These are phyloP conservation scores for Galerucella nymphaeae DNA, from an alignment of 2,888 invertebrate genomes.

Conservation along the genomic window DNA sequence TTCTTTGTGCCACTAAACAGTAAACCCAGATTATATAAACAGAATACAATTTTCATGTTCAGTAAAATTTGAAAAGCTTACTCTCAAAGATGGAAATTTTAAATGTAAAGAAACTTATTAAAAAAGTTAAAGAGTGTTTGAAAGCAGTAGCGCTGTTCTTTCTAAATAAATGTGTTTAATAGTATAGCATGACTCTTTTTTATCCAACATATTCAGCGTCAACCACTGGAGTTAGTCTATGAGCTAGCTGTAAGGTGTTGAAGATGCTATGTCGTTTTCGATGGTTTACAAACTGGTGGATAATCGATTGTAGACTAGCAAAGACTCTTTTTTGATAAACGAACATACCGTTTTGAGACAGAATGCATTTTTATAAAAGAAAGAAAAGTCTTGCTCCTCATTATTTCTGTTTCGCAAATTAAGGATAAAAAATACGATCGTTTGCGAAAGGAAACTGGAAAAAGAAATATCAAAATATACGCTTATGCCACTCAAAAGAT, in stretches of 20 bases:
- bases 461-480: conserved; percentile 21
- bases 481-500: conserved; percentile 9
- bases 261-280: too few relatives aligned
- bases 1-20: conserved; percentile 5
- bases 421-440: not conserved
- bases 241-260: too few relatives aligned
- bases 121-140: not conserved
- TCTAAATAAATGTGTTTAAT: not conserved
- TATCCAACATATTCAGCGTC: too few relatives aligned
- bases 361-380: too few relatives aligned
- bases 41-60: not conserved
- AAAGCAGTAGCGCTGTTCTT: not conserved
- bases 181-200: too few relatives aligned
- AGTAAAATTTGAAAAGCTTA: not conserved
- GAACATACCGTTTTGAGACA: too few relatives aligned
- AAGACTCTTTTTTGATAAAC: too few relatives aligned
- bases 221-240: too few relatives aligned
- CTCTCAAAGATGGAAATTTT: not conserved
- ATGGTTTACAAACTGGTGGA: too few relatives aligned
- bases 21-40: not conserved
- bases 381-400: not conserved
- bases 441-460: not conserved
- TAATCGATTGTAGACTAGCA: too few relatives aligned
- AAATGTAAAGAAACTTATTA: not conserved
- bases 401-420: not conserved